These are phyloP conservation scores for Anguilla japonica DNA, from an alignment of 2,113 vertebrate species.

Conservation along the genomic window DNA sequence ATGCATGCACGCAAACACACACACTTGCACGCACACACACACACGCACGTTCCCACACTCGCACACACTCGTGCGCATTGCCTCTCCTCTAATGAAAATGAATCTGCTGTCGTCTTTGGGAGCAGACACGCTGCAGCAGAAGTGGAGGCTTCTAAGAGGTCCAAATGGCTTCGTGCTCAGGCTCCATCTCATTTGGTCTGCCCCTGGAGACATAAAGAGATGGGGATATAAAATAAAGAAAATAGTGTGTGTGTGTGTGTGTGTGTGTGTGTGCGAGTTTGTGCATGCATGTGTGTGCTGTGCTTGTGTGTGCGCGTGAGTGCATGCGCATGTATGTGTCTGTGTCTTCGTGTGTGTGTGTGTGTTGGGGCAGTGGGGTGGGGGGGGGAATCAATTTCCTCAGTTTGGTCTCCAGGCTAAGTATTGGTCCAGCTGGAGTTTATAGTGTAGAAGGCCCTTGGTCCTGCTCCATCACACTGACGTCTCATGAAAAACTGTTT, in stretches of 20 bases:
- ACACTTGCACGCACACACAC: background rate
- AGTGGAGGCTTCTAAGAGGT: background rate
- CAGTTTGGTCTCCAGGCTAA: background rate
- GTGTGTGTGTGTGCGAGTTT: background rate
- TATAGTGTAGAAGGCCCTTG: background rate
- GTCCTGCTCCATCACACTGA: background rate
- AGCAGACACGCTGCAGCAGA: background rate
- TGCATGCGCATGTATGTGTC: too few relatives aligned
- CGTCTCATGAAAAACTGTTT: background rate
- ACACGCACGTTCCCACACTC: background rate
- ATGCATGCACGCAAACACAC: background rate
- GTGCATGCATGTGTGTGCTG: too few relatives aligned
- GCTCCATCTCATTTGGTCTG: background rate
- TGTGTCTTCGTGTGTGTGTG: background rate
- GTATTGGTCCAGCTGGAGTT: background rate
- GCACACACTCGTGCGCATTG: conserved; percentile 45
- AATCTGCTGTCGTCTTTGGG: background rate
- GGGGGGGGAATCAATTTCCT: background rate
- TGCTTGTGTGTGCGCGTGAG: too few relatives aligned
- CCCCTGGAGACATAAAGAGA: background rate
- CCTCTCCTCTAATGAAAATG: conserved; percentile 51
- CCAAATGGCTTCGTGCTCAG: background rate
- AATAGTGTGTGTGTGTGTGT: background rate
- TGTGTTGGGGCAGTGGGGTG: background rate
- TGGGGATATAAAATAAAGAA: conserved; percentile 7